Base-by-base conservation (phyloP, 2,797 vertebrate genomes). In the Cyprinella venusta region DNA sequence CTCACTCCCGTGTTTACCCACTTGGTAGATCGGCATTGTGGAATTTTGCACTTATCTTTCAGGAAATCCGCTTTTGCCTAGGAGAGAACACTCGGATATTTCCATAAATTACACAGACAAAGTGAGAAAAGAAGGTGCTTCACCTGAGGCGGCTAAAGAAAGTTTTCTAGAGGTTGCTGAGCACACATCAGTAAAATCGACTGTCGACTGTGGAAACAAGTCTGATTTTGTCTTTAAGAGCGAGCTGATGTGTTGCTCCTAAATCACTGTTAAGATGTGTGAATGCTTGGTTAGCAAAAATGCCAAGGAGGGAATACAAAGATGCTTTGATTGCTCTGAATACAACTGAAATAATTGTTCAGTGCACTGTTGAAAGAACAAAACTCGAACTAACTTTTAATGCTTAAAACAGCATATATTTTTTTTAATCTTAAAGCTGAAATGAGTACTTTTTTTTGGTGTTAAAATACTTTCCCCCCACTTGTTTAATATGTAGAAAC, bases 41-140 rank as follows among this genome's bases (percentile, higher is more conserved):
- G 85, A 89, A 89, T 88, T 84, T 89, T 88, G 87, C 90, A 88
- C 90, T 78, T 91, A 92, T 92, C 91, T 90, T 84, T 56, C 83
- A 77, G 88, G 86, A 94, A 94, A 94, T 94, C 93, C 90, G 79
- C 90, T 93, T 92, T 92, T 82, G 89, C 91, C 92, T 82, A 48
- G 10, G 87, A 90, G 81, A 86, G 76, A 84, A 84, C 89, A 87
- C 83, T 88, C 89, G 90, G 89, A 85, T 82, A 91, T 89, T 90
- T 90, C 84, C 80, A 84, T 91, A 90, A 92, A 92, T 91, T 92
- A 76, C 87, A 85, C 89, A 70, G 65, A 88, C 81, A 48, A 59
- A 67, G 42, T 67, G 68, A 76, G 56, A 84, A 78, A 63, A 40
- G 72, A 84, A 83, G 85, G 85, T 83, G 69, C 69, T 76, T 79